Evolutionary conservation across 1,140 invertebrate genomes (phyloP).

Genomic region (Tribolium madens): DNA sequence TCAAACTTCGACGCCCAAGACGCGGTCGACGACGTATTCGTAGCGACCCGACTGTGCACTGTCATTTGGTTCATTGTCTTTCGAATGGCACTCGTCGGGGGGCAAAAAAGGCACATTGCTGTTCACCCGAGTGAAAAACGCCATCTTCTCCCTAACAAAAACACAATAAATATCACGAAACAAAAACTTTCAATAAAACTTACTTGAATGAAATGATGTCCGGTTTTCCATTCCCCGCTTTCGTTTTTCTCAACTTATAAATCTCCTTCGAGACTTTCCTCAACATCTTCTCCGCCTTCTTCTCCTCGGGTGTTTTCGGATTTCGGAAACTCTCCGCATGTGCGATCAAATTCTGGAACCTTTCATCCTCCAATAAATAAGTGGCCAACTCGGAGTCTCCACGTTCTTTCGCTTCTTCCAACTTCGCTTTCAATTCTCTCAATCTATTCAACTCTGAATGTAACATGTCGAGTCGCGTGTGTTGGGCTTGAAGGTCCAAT

Average conservation of each 20-base stretch:
- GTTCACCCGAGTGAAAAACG: conserved; percentile 89
- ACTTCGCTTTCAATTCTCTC: conserved; percentile 80
- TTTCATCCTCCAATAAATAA: conserved; percentile 89
- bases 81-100: conserved; percentile 70
- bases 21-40: conserved; percentile 77
- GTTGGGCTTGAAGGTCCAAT: conserved; percentile 90
- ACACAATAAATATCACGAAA: background rate
- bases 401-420: conserved; percentile 80
- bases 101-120: conserved; percentile 82
- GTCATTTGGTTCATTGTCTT: conserved; percentile 45
- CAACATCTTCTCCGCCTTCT: conserved; percentile 83
- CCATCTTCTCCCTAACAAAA: conserved; percentile 90
- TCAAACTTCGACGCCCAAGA: conserved; percentile 77
- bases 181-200: conserved; percentile 66
- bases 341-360: conserved; percentile 82
- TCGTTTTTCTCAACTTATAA: conserved; percentile 88
- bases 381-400: conserved; percentile 83
- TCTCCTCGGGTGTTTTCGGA: conserved; percentile 78
- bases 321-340: conserved; percentile 73
- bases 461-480: conserved; percentile 83
- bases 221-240: conserved; percentile 89
- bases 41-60: conserved; percentile 65
- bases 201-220: conserved; percentile 95
- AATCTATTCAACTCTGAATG: conserved; percentile 87
- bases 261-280: conserved; percentile 90